phyloP scores from a whole-genome alignment of 2,888 invertebrate species.

The Erebia ligea region DNA sequence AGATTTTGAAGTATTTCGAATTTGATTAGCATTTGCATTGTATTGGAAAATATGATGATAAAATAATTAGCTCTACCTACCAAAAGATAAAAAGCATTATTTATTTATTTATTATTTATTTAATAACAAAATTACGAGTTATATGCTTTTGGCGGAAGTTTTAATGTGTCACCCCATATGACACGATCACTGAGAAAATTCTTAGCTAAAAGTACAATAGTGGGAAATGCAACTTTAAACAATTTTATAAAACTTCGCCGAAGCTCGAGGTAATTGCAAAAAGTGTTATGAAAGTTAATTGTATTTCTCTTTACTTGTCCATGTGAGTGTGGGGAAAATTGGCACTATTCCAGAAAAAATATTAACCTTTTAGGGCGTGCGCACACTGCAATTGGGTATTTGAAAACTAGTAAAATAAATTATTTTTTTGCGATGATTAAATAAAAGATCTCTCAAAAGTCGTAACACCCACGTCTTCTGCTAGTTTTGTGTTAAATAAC shows the following conservation, averaged over 20 bases:
- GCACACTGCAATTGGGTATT: conserved; percentile 2
- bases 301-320: conserved; percentile 36
- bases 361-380: conserved; percentile 32
- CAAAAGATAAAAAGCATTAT: no score
- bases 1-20: no score
- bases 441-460: no score
- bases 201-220: conserved; percentile 31
- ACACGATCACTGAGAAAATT: conserved; percentile 27
- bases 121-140: neutral
- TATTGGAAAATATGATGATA: no score
- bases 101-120: no score
- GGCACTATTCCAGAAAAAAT: conserved; percentile 39
- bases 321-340: conserved; percentile 35
- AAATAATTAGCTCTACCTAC: no score
- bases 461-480: no score
- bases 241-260: conserved; percentile 32
- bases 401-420: no score
- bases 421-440: no score
- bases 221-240: conserved; percentile 31
- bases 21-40: no score
- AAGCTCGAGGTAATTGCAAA: conserved; percentile 36
- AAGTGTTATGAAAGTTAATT: conserved; percentile 41
- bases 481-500: no score
- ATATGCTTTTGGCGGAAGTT: conserved; percentile 11
- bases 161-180: conserved; percentile 24